phyloP scores from a whole-genome alignment of 2,888 invertebrate genomes.

The Eristalinus sepulchralis region DNA sequence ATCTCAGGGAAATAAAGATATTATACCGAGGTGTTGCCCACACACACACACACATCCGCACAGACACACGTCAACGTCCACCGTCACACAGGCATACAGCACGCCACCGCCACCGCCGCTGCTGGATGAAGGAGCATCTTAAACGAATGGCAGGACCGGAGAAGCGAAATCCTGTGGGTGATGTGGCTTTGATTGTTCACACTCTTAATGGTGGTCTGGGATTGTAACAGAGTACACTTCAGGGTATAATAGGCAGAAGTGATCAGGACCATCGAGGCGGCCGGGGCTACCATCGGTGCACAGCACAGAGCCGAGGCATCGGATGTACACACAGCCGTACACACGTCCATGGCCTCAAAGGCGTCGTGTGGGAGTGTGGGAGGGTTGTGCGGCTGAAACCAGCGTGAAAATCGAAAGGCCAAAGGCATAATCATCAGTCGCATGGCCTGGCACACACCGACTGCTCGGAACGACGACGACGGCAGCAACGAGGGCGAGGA shows the following conservation, averaged over 20 bases:
- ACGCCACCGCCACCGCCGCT: constrained; percentile 47
- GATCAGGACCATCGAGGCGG: constrained; percentile 72
- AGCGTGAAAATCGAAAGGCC: constrained; percentile 73
- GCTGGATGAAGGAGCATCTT: constrained; percentile 40
- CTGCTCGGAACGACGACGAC: constrained; percentile 38
- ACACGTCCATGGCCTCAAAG: not conserved
- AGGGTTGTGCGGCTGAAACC: constrained; percentile 58
- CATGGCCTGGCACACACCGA: constrained; percentile 71
- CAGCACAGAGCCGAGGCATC: constrained; percentile 3
- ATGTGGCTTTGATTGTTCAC: constrained; percentile 70
- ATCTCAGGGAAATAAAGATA: constrained; percentile 71
- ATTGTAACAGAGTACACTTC: constrained; percentile 72
- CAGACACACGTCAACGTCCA: constrained; percentile 1
- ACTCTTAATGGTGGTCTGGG: constrained; percentile 71
- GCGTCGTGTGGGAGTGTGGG: constrained; percentile 15
- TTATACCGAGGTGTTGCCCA: constrained; percentile 69
- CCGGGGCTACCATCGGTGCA: constrained; percentile 48
- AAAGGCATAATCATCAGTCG: constrained; percentile 73
- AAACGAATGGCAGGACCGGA: constrained; percentile 19
- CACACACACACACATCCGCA: constrained; percentile 25
- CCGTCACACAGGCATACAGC: constrained; percentile 29
- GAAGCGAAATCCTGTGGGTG: constrained; percentile 7
- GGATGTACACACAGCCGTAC: constrained; percentile 14
- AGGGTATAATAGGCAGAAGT: constrained; percentile 73
- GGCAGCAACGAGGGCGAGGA: not conserved